Evolutionary conservation across 2,888 invertebrate genomes (phyloP).

Genomic region (Archaeoteleia sp.): DNA sequence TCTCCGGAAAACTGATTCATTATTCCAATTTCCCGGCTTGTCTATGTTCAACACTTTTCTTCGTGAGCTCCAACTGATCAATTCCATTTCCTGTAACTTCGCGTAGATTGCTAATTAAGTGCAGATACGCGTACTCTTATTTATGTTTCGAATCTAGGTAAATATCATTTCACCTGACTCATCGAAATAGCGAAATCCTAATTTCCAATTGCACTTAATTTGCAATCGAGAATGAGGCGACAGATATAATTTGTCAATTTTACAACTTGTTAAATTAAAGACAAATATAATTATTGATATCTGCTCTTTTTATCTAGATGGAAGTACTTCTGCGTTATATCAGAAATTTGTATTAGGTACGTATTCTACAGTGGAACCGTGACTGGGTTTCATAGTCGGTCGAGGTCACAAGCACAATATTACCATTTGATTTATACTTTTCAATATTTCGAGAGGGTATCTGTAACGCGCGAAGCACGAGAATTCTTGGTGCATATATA

Average conservation of each 20-base stretch:
- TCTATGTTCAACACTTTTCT: conserved; percentile 21
- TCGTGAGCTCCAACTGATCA: conserved; percentile 27
- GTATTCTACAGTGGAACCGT: conserved; percentile 2
- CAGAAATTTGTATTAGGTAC: conserved; percentile 5
- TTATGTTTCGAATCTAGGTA: conserved; percentile 13
- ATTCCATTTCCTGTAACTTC: conserved; percentile 18
- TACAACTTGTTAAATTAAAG: not conserved
- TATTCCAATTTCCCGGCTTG: conserved; percentile 17
- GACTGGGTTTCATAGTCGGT: conserved; percentile 12
- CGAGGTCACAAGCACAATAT: conserved; percentile 16
- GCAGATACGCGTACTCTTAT: conserved; percentile 13
- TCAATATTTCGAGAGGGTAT: conserved; percentile 24
- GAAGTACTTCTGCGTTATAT: conserved; percentile 2
- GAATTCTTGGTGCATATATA: conserved; percentile 29
- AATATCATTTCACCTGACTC: conserved; percentile 10
- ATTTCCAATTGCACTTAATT: too few relatives aligned
- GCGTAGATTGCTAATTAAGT: conserved; percentile 26
- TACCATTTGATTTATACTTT: conserved; percentile 36
- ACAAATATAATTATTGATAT: not conserved
- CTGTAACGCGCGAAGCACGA: conserved; percentile 3
- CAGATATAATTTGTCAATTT: too few relatives aligned
- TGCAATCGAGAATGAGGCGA: too few relatives aligned
- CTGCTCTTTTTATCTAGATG: too few relatives aligned
- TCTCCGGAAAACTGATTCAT: conserved; percentile 25
- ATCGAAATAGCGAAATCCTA: conserved; percentile 2